Base-by-base conservation (phyloP, 2,888 invertebrate species). In the Augiades crinisus region DNA sequence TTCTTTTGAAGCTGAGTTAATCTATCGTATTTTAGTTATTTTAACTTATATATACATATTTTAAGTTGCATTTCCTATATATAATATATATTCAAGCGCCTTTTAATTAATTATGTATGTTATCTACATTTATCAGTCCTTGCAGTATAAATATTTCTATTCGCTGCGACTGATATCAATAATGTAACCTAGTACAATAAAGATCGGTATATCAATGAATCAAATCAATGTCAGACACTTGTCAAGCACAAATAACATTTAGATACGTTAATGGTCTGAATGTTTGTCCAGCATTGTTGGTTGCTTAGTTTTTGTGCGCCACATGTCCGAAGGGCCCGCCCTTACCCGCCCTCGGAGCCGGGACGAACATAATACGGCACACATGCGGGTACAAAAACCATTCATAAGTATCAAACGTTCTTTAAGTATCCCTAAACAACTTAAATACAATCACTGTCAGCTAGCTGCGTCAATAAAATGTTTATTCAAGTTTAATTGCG, bases 381-480 rank as follows among this genome's bases (percentile, higher is more conserved):
- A 81, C 62, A 85, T 87, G 85, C 86, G 86, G 86, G 85, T 41
- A 56, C 46, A 54, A 54, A 54, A 55, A 54, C 44, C 22, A 43
- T 43, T 43, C 30, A 36, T 7, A 50, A 49, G 34, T 49, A 41
- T 36, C 45, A 21, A 24, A 45, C 34, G 33, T 41, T 41, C 19
- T 10, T 31, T 16, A 31, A 31, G 13, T 21, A 14, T 21, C 31
- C 31, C 43, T 31, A 43, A 31, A 43, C 43, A 43, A 30, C 30
- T 33, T 21, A 14, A 45, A 14, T 34, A 7, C 17, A 45, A 19
- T 34, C 44, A 45, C 33, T 33, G 22, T 14, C 27, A 27, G 27
- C 27, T 33, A 33, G 13, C 31, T 4, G 13, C 1, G 4, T 3
- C 27, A 27, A 27, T 27, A 27, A 27, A 27, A 27, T 27, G 4